phyloP scores from a whole-genome alignment of 2,888 invertebrate genomes.

The Eumacrocentrus americanus region DNA sequence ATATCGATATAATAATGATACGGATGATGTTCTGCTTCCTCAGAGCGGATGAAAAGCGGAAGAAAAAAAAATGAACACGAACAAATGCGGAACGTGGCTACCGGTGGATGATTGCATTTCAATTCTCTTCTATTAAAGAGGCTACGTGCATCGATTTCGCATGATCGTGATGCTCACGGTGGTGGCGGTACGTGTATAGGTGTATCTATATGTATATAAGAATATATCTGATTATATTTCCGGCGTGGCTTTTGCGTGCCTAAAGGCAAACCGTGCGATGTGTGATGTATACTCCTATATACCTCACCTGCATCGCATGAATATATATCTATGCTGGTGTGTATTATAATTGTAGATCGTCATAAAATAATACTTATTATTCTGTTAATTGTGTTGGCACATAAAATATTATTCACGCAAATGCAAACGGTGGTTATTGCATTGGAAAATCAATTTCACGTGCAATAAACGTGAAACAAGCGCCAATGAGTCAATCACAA shows the following conservation, averaged over 20 bases:
- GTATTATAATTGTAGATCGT: too few relatives aligned
- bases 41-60: background rate
- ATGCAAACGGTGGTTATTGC: background rate
- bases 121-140: conserved; percentile 32
- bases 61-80: conserved; percentile 10
- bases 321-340: too few relatives aligned
- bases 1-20: conserved; percentile 20
- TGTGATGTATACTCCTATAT: background rate
- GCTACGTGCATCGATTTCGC: conserved; percentile 29
- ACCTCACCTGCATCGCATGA: too few relatives aligned
- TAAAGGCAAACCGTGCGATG: conserved; percentile 1
- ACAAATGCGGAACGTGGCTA: conserved; percentile 26
- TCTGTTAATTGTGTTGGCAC: conserved; percentile 13
- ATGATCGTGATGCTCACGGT: conserved; percentile 17
- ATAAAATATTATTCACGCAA: conserved; percentile 14
- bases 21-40: conserved; percentile 15
- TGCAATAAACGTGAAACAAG: conserved; percentile 13
- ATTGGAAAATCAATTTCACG: conserved; percentile 16
- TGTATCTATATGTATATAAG: too few relatives aligned
- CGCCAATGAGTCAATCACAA: conserved; percentile 10
- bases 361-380: conserved; percentile 12
- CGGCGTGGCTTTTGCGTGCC: conserved; percentile 19
- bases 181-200: conserved; percentile 3
- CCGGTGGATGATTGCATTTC: conserved; percentile 32
- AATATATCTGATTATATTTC: conserved; percentile 26